phyloP scores from a whole-genome alignment of 2,113 vertebrate genomes.

The Camelus bactrianus region DNA sequence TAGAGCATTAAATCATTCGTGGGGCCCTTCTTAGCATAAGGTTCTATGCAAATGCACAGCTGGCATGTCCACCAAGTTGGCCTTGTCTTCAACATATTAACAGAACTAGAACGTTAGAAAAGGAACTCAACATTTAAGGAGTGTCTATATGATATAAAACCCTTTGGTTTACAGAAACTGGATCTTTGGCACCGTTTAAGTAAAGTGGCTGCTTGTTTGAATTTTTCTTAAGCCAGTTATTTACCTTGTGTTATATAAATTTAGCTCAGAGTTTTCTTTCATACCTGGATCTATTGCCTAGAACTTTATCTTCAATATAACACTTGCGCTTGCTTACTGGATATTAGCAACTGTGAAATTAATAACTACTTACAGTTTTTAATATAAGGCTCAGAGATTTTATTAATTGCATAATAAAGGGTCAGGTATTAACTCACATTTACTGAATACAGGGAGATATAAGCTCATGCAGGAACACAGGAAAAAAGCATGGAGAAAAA shows the following conservation, averaged over 20 bases:
- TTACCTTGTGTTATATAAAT: background rate
- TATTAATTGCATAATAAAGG: background rate
- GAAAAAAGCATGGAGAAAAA: background rate
- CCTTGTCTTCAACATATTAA: background rate
- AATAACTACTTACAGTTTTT: background rate
- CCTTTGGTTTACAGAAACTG: background rate
- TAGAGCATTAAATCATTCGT: background rate
- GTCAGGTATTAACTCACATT: background rate
- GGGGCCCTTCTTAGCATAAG: background rate
- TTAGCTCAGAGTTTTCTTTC: constrained; percentile 52
- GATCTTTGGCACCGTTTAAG: constrained; percentile 19
- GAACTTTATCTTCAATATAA: background rate
- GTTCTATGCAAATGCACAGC: background rate
- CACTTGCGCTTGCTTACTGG: background rate
- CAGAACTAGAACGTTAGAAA: background rate
- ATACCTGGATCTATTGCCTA: background rate
- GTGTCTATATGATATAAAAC: background rate
- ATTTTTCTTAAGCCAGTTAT: background rate
- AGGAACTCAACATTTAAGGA: background rate
- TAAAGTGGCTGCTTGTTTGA: background rate
- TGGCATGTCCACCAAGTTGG: background rate
- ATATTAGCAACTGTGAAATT: background rate
- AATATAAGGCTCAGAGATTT: background rate
- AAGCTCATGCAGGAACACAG: background rate
- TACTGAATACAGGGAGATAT: background rate